These are phyloP conservation scores for Murina feae DNA, from an alignment of 2,113 vertebrate species.

Conservation along the genomic window DNA sequence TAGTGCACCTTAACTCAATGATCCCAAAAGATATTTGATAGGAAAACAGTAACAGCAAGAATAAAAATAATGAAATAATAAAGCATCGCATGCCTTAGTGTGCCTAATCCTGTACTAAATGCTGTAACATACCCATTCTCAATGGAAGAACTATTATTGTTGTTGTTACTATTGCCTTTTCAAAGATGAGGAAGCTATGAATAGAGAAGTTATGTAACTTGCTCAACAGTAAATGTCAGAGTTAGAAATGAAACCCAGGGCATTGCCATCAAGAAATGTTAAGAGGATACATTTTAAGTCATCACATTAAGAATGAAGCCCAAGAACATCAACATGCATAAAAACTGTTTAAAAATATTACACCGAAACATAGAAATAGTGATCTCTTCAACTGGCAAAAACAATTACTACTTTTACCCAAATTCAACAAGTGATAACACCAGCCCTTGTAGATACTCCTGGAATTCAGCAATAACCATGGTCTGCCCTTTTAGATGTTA, in stretches of 20 bases:
- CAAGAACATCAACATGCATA: not conserved
- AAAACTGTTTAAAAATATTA: not conserved
- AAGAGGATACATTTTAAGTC: not conserved
- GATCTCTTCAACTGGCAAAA: not conserved
- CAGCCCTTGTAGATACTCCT: not conserved
- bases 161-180: not conserved
- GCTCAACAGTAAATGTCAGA: not conserved
- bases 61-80: not conserved
- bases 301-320: not conserved
- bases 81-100: not conserved
- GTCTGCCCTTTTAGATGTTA: not conserved
- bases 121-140: not conserved
- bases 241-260: not conserved
- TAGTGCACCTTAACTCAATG: not conserved
- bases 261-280: not conserved
- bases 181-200: not conserved
- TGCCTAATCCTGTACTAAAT: not conserved
- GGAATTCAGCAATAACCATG: not conserved
- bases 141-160: not conserved
- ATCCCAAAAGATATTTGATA: not conserved
- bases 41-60: not conserved
- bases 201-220: not conserved
- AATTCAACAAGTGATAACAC: not conserved
- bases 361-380: not conserved
- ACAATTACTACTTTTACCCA: conserved; percentile 15